Percentiles rank a stretch among this genome's conserved stretches.
phyloP scores from a whole-genome alignment of 2,797 vertebrate genomes.

The Cyprinodon diabolis region DNA sequence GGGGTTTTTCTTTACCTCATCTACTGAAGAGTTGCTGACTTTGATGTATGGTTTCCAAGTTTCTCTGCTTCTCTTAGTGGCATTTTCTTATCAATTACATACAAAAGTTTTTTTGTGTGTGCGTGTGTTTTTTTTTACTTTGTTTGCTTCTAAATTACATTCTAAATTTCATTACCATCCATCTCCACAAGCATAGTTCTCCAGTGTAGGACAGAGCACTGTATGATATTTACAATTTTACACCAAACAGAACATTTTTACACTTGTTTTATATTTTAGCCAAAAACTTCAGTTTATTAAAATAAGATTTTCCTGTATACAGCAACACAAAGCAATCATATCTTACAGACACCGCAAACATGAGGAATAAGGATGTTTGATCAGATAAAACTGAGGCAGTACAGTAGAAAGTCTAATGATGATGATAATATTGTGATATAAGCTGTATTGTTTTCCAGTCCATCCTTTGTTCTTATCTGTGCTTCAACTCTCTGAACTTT shows the following conservation, averaged over 20 bases:
- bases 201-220: background rate
- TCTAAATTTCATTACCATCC: background rate
- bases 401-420: background rate
- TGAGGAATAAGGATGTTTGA: background rate
- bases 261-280: background rate
- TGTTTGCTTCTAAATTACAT: background rate
- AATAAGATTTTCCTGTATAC: background rate
- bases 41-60: background rate
- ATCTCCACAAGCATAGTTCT: background rate
- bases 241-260: background rate
- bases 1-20: slow-evolving; percentile 2
- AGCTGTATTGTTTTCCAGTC: background rate
- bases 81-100: background rate
- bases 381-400: background rate
- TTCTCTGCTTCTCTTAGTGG: background rate
- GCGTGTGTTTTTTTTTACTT: background rate
- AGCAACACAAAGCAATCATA: background rate
- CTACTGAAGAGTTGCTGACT: background rate
- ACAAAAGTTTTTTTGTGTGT: background rate
- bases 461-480: background rate
- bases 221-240: background rate
- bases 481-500: background rate
- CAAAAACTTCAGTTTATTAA: background rate
- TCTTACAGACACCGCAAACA: background rate
- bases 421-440: background rate